Conservation (phyloP, 2,797 vertebrate genomes). For the Hozukius guyotensis region DNA sequence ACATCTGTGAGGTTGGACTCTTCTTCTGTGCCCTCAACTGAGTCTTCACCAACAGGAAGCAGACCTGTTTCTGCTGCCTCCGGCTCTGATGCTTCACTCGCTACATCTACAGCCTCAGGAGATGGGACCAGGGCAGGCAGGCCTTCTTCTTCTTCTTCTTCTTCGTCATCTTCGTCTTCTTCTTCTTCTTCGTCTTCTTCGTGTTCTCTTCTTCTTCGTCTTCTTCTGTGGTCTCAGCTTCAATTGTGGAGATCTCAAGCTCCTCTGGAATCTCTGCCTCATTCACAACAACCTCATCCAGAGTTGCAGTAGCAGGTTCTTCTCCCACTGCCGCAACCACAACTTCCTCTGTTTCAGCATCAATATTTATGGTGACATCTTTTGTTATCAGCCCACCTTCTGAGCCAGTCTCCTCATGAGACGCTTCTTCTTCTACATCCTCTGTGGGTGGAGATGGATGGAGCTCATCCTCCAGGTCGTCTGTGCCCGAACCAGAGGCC, state of each 20-base stretch:
- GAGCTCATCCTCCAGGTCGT: conserved; percentile 21
- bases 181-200: no score
- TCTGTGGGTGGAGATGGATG: conserved; percentile 12
- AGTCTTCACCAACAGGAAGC: conserved; percentile 22
- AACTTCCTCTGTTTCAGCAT: not conserved
- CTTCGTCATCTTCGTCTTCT: conserved; percentile 43
- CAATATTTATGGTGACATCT: conserved; percentile 2
- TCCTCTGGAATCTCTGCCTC: conserved; percentile 31
- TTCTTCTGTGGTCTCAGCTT: conserved; percentile 44
- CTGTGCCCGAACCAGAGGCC: conserved; percentile 65
- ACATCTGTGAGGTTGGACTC: conserved; percentile 15
- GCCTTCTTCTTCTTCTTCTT: conserved; percentile 51
- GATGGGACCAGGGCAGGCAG: conserved; percentile 23
- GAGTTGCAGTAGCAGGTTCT: conserved; percentile 6
- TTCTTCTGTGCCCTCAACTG: conserved; percentile 10
- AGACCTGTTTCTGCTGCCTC: conserved; percentile 18
- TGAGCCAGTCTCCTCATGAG: conserved; percentile 14
- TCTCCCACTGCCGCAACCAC: not conserved
- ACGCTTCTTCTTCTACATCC: conserved; percentile 2
- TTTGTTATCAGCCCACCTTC: conserved; percentile 12
- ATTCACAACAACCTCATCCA: conserved; percentile 17
- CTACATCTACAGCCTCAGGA: conserved; percentile 34
- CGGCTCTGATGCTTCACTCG: conserved; percentile 25
- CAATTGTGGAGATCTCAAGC: conserved; percentile 27
- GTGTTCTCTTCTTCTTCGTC: conserved; percentile 37